A percentile compares a stretch with the other conserved stretches of the same genome.
phyloP scores from a whole-genome alignment of 2,888 invertebrate genomes.

The Creontiades dilutus region DNA sequence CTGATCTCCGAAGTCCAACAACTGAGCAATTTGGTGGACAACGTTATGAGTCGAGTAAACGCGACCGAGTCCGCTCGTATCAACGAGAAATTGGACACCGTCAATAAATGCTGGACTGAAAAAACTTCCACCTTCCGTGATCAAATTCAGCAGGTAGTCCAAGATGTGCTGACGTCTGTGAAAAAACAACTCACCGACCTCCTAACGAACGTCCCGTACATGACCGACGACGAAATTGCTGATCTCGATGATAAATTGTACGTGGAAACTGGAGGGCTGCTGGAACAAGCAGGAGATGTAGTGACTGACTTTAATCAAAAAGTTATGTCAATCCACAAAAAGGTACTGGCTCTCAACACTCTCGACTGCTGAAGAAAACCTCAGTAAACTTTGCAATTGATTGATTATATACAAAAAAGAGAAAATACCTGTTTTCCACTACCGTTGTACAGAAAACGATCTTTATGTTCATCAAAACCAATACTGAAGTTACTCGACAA shows the following conservation, averaged over 20 bases:
- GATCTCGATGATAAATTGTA: not conserved
- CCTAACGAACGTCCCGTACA: not conserved
- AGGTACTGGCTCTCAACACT: not conserved
- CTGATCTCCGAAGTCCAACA: not conserved
- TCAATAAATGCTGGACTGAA: not conserved
- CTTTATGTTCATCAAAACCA: too few relatives aligned
- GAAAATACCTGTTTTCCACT: too few relatives aligned
- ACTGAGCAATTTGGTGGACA: not conserved
- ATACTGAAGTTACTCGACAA: too few relatives aligned
- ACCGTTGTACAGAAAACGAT: too few relatives aligned
- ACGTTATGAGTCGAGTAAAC: not conserved
- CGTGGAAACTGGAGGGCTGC: not conserved
- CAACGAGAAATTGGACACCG: not conserved
- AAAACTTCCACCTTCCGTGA: not conserved
- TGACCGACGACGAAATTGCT: not conserved
- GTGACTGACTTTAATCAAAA: not conserved
- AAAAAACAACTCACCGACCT: not conserved
- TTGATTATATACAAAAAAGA: too few relatives aligned
- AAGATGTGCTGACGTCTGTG: not conserved
- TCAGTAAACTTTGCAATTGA: too few relatives aligned
- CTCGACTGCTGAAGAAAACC: not conserved
- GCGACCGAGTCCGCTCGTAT: not conserved
- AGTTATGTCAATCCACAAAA: not conserved
- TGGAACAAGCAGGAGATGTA: not conserved
- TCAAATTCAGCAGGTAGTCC: not conserved